Conservation (phyloP, 2,113 vertebrate genomes). For the Lipophrys pholis region DNA sequence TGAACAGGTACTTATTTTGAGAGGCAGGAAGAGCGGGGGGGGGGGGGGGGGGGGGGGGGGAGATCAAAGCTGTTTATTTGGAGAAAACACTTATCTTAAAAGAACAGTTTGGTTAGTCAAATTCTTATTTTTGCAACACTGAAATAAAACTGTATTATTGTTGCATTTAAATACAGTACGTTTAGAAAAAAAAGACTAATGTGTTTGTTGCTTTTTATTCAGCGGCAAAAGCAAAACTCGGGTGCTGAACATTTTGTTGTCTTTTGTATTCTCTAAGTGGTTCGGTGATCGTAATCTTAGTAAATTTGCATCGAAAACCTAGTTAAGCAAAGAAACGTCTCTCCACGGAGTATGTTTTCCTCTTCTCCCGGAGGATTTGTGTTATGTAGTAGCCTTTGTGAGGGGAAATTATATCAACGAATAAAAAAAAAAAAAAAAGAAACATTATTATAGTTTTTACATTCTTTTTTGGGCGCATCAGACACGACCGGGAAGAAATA, state of each 20-base stretch:
- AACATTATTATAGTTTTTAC: conserved; percentile 21
- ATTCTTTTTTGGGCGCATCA: conserved; percentile 34
- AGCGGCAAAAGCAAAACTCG: conserved; percentile 36
- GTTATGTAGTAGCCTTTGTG: conserved; percentile 21
- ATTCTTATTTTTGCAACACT: not conserved
- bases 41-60: not conserved
- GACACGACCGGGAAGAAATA: not conserved
- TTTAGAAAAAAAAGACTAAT: conserved; percentile 19
- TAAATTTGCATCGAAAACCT: conserved; percentile 56
- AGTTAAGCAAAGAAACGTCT: conserved; percentile 36
- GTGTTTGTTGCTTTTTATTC: conserved; percentile 30
- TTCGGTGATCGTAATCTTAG: conserved; percentile 40
- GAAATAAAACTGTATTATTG: conserved; percentile 18
- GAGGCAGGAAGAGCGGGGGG: not conserved
- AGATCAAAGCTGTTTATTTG: conserved; percentile 35
- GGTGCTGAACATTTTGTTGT: conserved; percentile 33
- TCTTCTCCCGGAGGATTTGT: conserved; percentile 24
- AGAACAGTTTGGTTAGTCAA: conserved; percentile 21
- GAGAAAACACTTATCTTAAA: conserved; percentile 38
- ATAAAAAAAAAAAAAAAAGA: conserved; percentile 6
- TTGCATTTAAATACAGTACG: conserved; percentile 29
- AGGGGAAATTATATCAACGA: conserved; percentile 14
- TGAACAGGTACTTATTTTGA: conserved; percentile 11
- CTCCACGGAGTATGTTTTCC: conserved; percentile 22
- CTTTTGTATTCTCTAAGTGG: conserved; percentile 53